Evolutionary conservation across 92 coral and sea anemone species (phyloP).

Genomic region (Pocillopora grandis): DNA sequence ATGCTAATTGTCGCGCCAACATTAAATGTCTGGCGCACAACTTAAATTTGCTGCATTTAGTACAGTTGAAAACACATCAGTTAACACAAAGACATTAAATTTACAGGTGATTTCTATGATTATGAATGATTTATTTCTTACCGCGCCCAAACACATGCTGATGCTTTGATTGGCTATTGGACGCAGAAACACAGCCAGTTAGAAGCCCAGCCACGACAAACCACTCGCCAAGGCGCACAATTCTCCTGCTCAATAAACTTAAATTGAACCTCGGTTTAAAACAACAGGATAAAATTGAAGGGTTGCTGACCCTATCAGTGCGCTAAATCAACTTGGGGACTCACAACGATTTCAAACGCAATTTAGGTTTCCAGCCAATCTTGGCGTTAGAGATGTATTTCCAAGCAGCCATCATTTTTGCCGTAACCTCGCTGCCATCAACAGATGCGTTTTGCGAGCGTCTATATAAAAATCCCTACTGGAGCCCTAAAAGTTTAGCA

Average conservation of each 20-base stretch:
- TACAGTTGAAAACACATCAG: not conserved
- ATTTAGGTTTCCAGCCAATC: not conserved
- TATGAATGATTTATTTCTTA: constrained; percentile 14
- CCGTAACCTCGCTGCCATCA: constrained; percentile 4
- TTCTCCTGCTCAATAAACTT: not conserved
- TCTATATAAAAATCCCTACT: constrained; percentile 49
- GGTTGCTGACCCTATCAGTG: not conserved
- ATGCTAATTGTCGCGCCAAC: too few relatives aligned
- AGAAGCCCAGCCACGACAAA: not conserved
- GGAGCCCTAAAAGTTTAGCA: constrained; percentile 54
- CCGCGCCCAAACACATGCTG: constrained; percentile 10
- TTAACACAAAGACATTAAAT: too few relatives aligned
- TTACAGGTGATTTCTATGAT: constrained; percentile 23
- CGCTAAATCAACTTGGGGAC: not conserved
- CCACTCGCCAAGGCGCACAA: too few relatives aligned
- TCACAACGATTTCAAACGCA: not conserved
- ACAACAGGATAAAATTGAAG: not conserved
- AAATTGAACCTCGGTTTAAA: not conserved
- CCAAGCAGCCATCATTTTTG: not conserved
- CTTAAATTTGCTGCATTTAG: too few relatives aligned
- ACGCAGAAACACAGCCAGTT: not conserved
- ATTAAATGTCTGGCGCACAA: not conserved
- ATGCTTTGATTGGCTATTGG: constrained; percentile 14
- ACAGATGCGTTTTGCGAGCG: constrained; percentile 68
- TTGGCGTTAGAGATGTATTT: constrained; percentile 13